Percentiles rank a stretch among this genome's conserved stretches.
Conservation (phyloP, 2,888 invertebrate species). For the Coenonympha arcania region DNA sequence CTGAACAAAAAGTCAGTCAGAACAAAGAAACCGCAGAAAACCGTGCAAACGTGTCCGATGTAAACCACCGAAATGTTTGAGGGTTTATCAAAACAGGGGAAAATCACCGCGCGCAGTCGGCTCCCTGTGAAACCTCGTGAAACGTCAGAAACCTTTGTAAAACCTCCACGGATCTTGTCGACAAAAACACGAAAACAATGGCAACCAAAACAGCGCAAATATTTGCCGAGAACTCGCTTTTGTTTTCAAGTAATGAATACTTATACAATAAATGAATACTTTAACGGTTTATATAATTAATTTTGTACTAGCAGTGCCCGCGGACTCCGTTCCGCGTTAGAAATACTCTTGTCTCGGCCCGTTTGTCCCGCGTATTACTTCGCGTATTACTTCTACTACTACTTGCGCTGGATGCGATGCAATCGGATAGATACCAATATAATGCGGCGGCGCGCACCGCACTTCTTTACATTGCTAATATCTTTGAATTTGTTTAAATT, state of each 20-base stretch:
- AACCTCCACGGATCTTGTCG: conserved; percentile 6
- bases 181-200: conserved; percentile 24
- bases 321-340: too few species aligned
- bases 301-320: too few species aligned
- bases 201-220: conserved; percentile 7
- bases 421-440: too few species aligned
- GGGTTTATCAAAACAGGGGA: conserved; percentile 14
- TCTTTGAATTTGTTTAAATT: too few species aligned
- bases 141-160: too few species aligned
- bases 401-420: too few species aligned
- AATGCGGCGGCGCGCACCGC: too few species aligned
- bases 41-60: conserved; percentile 11
- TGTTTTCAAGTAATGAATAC: conserved; percentile 1
- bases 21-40: conserved; percentile 9
- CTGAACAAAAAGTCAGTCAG: neutral
- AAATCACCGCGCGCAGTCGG: neutral
- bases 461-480: too few species aligned
- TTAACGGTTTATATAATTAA: neutral
- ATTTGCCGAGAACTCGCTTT: conserved; percentile 5
- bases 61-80: conserved; percentile 8
- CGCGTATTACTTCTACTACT: too few species aligned
- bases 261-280: neutral
- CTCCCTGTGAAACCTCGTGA: too few species aligned
- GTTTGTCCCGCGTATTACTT: too few species aligned
- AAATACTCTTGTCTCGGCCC: too few species aligned